These are phyloP conservation scores for Macropus fuliginosus DNA, from an alignment of 2,797 vertebrate species.

Conservation along the genomic window DNA sequence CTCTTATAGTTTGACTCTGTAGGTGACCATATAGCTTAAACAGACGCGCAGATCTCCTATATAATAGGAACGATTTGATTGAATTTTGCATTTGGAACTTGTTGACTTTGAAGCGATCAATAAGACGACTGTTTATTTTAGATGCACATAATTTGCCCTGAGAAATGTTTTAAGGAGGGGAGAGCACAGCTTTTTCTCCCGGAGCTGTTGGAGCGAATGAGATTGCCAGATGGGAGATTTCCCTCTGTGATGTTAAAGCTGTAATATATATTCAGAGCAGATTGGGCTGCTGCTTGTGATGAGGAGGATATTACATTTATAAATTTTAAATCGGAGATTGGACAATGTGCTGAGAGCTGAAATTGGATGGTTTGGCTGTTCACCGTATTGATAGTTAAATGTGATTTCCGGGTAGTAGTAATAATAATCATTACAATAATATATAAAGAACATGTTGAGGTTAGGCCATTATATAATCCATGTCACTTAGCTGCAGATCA, in stretches of 20 bases:
- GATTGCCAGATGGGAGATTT: constrained; percentile 92
- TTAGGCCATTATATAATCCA: constrained; percentile 75
- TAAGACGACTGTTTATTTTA: constrained; percentile 90
- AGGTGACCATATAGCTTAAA: constrained; percentile 82
- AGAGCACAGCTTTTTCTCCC: constrained; percentile 82
- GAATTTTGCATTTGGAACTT: constrained; percentile 89
- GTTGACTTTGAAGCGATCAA: constrained; percentile 89
- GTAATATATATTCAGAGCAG: constrained; percentile 94
- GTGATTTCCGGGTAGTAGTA: constrained; percentile 82
- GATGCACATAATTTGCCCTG: constrained; percentile 90
- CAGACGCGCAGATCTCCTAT: constrained; percentile 72
- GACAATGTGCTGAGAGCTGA: constrained; percentile 87
- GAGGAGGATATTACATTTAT: constrained; percentile 93
- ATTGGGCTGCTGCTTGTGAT: constrained; percentile 91
- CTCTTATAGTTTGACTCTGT: constrained; percentile 80
- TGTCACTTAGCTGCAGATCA: constrained; percentile 73
- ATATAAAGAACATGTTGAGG: constrained; percentile 77
- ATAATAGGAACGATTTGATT: constrained; percentile 82
- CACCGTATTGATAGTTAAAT: constrained; percentile 85
- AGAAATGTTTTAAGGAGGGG: constrained; percentile 88
- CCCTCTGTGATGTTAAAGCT: constrained; percentile 92
- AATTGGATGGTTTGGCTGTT: constrained; percentile 86
- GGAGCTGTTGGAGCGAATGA: constrained; percentile 91
- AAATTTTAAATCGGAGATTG: constrained; percentile 91
- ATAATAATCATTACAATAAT: constrained; percentile 81